Base-by-base conservation (phyloP, 2,888 invertebrate genomes). In the Apodemia duryi region DNA sequence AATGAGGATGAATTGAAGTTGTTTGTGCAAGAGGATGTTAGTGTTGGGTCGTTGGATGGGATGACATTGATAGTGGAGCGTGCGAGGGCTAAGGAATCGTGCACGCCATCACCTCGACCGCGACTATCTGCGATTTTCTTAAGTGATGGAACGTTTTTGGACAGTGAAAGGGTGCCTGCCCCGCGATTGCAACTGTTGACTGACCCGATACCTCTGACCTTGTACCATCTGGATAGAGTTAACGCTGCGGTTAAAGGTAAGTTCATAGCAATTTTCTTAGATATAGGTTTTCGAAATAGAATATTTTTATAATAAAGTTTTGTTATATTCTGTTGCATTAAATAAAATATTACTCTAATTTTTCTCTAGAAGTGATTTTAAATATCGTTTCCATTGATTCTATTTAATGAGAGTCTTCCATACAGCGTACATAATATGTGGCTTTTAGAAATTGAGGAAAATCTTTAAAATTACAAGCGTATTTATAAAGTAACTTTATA, bases 171-270 rank as follows among this genome's bases (percentile, higher is more conserved):
- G 71, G 82, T 83, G 68, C 81, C 82, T 1, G 75, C 79, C 11
- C 86, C 85, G 13, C 79, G 85, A 61, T 77, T 92, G 41, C 82
- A 82, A 52, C 75, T 91, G 60, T 71, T 91, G 62, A 89, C 91
- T 28, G 92, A 91, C 72, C 93, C 93, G n/a, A 87, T 93, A 68
- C 91, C 93, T 5, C 77, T 93, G 71, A 92, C 92, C 3, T 82
- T 93, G 41, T 91, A 91, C 72, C 92, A 93, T 76, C 81, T 93
- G 75, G 92, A 93, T 70, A 83, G 91, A 75, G 82, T 93, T 64
- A 92, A 92, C 72, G 92, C 93, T 61, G 92, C 92, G 73, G 92
- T 92, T 41, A 92, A 92, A 93, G 93, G 93, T 93, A 81, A 73
- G 81, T 67, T 64, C 63, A 32, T 6, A 5, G 41, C 41, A 57